Base-by-base conservation (phyloP, 2,113 vertebrate species). In the Chinchilla lanigera region DNA sequence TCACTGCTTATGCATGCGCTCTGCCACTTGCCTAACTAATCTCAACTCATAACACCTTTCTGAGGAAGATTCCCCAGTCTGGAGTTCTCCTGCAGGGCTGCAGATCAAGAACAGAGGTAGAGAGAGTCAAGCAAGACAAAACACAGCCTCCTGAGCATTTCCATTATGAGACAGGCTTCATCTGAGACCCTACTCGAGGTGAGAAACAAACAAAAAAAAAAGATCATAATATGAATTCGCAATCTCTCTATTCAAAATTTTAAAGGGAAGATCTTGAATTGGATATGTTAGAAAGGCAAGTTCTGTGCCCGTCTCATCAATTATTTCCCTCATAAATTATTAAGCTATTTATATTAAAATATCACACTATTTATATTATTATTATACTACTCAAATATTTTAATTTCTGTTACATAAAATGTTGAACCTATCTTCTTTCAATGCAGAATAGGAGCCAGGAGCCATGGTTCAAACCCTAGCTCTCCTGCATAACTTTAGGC, bases 1-100 rank as follows among this genome's bases (percentile, higher is more conserved):
- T 98, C 98, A 98, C 98, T 98, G 98, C 98, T 98, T 98, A 98
- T 97, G 97, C 98, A 99, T 99, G 98, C 98, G 97, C 98, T 98
- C 98, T 98, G 95, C 98, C 98, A 98, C 98, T 99, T 98, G 98
- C 98, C 98, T 98, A 98, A 98, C 98, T 98, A 98, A 99, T 99
- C 98, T 98, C 98, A 98, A 97, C 98, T 98, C 98, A 90, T 97
- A 98, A 97, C 98, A 98, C 98, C 98, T 98, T 98, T 98, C 96
- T 92, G 33, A 61, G 92, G 96, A 98, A 98, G 98, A 98, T 95
- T 77, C 88, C 98, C 97, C 96, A 96, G 97, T 95, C 98, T 96
- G 69, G 61, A 94, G 86, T 81, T 63, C 90, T 98, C 98, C 98
- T 98, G 92, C 96, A 96, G 98, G 98, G 95, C 98, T 96, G 95